Conservation (phyloP, 2,888 invertebrate species). For the Pinctada fucata region DNA sequence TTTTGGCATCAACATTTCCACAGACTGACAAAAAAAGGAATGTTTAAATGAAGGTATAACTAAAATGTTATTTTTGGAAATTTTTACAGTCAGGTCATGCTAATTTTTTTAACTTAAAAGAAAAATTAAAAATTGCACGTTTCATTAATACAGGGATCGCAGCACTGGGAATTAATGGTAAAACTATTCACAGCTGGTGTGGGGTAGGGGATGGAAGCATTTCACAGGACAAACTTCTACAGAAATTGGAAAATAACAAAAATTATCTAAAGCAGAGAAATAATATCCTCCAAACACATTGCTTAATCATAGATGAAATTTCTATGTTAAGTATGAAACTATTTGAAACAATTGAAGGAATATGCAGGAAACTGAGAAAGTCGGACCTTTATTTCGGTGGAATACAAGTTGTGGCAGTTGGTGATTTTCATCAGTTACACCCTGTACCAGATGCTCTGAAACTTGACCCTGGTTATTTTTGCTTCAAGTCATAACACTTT, state of each 20-base stretch:
- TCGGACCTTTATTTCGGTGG: conserved; percentile 12
- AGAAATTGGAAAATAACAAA: conserved; percentile 13
- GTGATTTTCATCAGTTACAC: not conserved
- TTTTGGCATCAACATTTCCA: too few species aligned
- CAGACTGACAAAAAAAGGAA: too few species aligned
- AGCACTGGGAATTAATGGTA: conserved; percentile 5
- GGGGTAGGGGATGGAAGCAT: conserved; percentile 25
- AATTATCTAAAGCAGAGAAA: conserved; percentile 7
- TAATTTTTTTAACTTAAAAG: too few species aligned
- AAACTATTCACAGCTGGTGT: conserved; percentile 28
- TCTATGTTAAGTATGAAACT: conserved; percentile 17
- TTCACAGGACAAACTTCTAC: not conserved
- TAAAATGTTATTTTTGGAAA: too few species aligned
- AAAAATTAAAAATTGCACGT: too few species aligned
- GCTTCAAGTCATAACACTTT: conserved; percentile 40
- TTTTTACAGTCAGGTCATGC: too few species aligned
- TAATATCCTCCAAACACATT: conserved; percentile 9
- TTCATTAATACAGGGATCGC: conserved; percentile 7
- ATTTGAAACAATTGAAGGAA: conserved; percentile 23
- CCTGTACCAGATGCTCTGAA: conserved; percentile 18
- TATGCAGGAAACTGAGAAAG: conserved; percentile 8
- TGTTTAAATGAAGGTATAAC: too few species aligned
- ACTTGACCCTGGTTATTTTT: conserved; percentile 34
- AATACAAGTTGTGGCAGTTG: conserved; percentile 4
- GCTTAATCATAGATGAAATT: conserved; percentile 24